Evolutionary conservation across 2,113 vertebrate species (phyloP), one percentile per base, ranked within the genome.

Genomic region (Chionis minor): DNA sequence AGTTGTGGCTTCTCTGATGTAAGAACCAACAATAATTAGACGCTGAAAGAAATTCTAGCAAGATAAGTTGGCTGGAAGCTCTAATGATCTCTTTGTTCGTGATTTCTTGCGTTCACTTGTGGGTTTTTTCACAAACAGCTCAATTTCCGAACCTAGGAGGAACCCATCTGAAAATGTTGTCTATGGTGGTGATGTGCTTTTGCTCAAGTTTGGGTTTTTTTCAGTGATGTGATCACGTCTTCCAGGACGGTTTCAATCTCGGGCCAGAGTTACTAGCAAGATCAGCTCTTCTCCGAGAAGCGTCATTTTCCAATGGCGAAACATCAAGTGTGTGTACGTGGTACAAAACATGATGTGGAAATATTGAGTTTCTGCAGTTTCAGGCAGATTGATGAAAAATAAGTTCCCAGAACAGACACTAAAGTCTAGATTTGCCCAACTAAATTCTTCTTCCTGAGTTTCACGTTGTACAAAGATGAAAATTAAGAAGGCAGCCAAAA

Each of bases 271-370:
- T 47, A 42, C 51, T n/a, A 40, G 8, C 42, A 58, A 49, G 22
- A 59, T 28, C 17, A 49, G 22, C 55, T 88, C 69, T 59, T 80
- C 33, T 77, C 32, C 27, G 26, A 40, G 47, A 35, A 74, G 22
- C 1, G 1, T 42, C 10, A 1, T 51, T 65, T 78, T 58, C 28
- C 44, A 24, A 4, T 45, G 56, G 65, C 44, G 26, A 38, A n/a
- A 32, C 61, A 33, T 6, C 33, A 54, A 90, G 12, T 1, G 2
- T 33, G 5, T 19, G 2, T 8, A 4, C 6, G 13, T 5, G 22
- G 30, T 51, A 40, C 32, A 47, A 79, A 73, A 54, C 35, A 13
- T 4, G 61, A 47, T 51, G 69, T 19, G 78, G 59, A 77, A 74
- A 55, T 47, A 63, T 4, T 27, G 81, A 56, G 26, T 86, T 90